Percentiles rank a stretch among this genome's conserved stretches.
These are phyloP conservation scores for Orius insidiosus DNA, from an alignment of 1,140 invertebrate genomes.

Conservation along the genomic window DNA sequence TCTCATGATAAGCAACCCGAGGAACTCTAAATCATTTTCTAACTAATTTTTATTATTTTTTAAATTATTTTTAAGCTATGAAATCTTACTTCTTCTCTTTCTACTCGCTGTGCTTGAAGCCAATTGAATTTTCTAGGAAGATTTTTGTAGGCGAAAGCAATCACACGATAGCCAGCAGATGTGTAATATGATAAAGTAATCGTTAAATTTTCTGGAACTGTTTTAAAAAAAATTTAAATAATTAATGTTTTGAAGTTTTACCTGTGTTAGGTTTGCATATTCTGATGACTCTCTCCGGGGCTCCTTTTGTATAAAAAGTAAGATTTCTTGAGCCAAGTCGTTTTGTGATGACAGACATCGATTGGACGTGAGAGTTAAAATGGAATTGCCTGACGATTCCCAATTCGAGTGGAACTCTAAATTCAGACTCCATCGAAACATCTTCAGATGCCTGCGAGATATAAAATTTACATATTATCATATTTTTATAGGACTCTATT, in stretches of 20 bases:
- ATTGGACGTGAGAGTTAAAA: slow-evolving; percentile 70
- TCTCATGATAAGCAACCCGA: slow-evolving; percentile 75
- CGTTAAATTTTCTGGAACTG: slow-evolving; percentile 49
- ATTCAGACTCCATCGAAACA: background rate
- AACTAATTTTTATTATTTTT: slow-evolving; percentile 27
- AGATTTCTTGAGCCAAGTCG: slow-evolving; percentile 54
- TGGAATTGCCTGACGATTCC: slow-evolving; percentile 77
- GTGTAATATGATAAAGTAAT: slow-evolving; percentile 58
- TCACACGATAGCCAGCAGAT: slow-evolving; percentile 69
- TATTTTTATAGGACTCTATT: too few species aligned
- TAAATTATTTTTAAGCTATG: background rate
- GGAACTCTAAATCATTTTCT: slow-evolving; percentile 64
- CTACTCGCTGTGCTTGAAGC: slow-evolving; percentile 36
- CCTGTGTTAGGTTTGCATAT: slow-evolving; percentile 41
- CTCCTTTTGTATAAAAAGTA: slow-evolving; percentile 73
- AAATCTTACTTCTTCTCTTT: slow-evolving; percentile 30
- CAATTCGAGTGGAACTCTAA: slow-evolving; percentile 33
- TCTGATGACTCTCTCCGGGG: slow-evolving; percentile 67
- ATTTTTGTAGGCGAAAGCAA: slow-evolving; percentile 59
- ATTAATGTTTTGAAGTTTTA: slow-evolving; percentile 20
- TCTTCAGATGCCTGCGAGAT: background rate
- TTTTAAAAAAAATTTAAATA: slow-evolving; percentile 22
- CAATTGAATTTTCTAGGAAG: slow-evolving; percentile 40
- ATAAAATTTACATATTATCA: background rate
- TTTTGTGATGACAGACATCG: slow-evolving; percentile 79